phyloP scores from a whole-genome alignment of 2,888 invertebrate genomes.

The Masnerella sp. region DNA sequence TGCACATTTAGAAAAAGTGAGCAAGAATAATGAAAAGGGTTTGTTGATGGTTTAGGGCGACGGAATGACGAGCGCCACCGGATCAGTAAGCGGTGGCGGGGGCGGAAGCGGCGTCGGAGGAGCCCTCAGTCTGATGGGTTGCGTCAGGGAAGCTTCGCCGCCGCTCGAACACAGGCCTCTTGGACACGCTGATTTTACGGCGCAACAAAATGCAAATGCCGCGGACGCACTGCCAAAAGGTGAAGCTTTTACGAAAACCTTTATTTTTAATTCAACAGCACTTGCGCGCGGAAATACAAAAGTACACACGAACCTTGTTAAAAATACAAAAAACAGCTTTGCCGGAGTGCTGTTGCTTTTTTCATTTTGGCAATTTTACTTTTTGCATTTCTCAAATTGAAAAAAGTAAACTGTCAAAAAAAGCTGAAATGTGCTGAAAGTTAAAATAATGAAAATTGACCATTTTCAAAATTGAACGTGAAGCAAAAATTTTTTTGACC shows the following conservation, averaged over 20 bases:
- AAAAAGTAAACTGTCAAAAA: too few relatives aligned
- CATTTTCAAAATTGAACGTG: too few relatives aligned
- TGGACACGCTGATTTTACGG: slow-evolving; percentile 67
- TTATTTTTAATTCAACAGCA: slow-evolving; percentile 18
- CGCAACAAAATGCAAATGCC: slow-evolving; percentile 63
- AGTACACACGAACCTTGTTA: neutral
- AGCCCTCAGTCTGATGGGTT: slow-evolving; percentile 83
- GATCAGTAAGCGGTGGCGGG: slow-evolving; percentile 75
- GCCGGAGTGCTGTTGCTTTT: too few relatives aligned
- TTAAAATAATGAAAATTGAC: too few relatives aligned
- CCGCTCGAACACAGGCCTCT: slow-evolving; percentile 79
- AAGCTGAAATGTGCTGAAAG: too few relatives aligned
- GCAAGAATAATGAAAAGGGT: too few relatives aligned
- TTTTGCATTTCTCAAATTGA: too few relatives aligned
- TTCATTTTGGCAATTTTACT: too few relatives aligned
- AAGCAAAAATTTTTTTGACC: too few relatives aligned
- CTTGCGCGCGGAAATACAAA: neutral
- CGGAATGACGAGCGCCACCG: slow-evolving; percentile 56
- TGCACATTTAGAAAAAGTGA: too few relatives aligned
- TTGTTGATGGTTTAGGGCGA: slow-evolving; percentile 25
- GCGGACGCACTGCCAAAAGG: slow-evolving; percentile 74
- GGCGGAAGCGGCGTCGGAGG: slow-evolving; percentile 80
- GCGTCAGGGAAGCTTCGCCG: slow-evolving; percentile 82
- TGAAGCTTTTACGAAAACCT: slow-evolving; percentile 58
- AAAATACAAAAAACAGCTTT: neutral